A percentile compares a stretch with the other conserved stretches of the same genome.
Evolutionary conservation across 2,888 invertebrate species (phyloP).

Genomic region (Girardia tigrina): DNA sequence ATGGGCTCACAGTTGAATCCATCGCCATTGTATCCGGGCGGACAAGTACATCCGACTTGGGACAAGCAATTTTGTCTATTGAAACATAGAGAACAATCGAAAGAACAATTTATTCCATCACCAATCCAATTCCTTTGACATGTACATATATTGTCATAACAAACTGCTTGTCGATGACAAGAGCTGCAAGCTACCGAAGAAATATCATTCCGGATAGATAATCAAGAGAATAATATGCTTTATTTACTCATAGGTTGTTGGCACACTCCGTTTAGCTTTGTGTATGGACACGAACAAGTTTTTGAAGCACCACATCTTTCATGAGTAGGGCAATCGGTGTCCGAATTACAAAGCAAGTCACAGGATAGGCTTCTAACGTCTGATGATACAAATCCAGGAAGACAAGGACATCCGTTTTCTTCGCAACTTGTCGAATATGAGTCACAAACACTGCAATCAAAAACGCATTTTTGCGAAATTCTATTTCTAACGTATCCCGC

Average conservation of each 20-base stretch:
- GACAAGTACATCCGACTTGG: background rate
- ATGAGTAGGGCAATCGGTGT: background rate
- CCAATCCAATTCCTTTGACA: background rate
- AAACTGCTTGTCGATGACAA: background rate
- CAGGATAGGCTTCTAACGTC: background rate
- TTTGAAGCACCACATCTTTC: background rate
- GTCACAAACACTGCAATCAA: background rate
- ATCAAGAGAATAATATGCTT: background rate
- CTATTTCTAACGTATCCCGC: background rate
- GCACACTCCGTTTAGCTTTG: background rate
- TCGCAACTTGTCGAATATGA: background rate
- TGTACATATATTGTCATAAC: background rate
- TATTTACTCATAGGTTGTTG: background rate
- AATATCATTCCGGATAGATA: no score
- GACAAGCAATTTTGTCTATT: background rate
- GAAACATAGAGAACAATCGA: background rate
- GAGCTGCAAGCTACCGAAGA: background rate
- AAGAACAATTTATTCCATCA: background rate
- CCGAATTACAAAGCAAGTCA: background rate
- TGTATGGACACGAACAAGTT: background rate
- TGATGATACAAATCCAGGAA: background rate
- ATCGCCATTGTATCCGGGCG: background rate
- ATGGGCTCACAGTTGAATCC: background rate
- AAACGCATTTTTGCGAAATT: background rate
- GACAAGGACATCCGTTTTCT: background rate